Conservation (phyloP, 2,797 vertebrate species). For the Kryptolebias ocellatus region DNA sequence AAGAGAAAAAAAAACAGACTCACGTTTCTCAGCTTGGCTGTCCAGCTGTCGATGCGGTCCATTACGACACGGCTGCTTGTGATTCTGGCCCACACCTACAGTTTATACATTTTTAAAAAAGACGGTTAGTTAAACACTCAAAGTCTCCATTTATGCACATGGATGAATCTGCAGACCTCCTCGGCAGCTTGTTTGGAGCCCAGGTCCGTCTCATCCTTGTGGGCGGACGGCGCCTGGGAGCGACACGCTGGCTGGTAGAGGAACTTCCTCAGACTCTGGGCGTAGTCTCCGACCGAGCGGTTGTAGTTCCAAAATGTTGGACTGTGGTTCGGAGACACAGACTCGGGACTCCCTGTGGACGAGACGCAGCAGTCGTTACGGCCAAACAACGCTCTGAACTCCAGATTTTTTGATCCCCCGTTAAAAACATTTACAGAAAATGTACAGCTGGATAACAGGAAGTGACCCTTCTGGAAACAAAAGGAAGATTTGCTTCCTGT, state of each 20-base stretch:
- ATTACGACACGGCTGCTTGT: conserved; percentile 88
- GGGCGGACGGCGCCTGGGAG: conserved; percentile 92
- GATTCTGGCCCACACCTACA: conserved; percentile 94
- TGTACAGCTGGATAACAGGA: no score
- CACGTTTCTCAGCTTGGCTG: conserved; percentile 95
- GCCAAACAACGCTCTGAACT: neutral
- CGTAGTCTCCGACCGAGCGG: conserved; percentile 89
- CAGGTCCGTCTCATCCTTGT: conserved; percentile 95
- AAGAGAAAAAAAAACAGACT: conserved; percentile 44
- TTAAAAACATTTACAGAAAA: no score
- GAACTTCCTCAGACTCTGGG: conserved; percentile 93
- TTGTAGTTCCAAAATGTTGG: conserved; percentile 97
- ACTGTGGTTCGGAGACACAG: conserved; percentile 88
- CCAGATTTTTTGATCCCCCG: no score
- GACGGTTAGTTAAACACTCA: no score
- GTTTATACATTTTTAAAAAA: neutral
- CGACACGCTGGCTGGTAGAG: conserved; percentile 94
- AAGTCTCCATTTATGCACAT: neutral
- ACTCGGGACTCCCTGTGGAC: conserved; percentile 89
- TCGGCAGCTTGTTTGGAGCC: conserved; percentile 96
- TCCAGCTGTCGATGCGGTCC: conserved; percentile 93
- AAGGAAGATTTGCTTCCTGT: no score
- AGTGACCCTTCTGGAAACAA: no score
- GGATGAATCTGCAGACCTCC: conserved; percentile 81
- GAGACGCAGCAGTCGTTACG: neutral